Base-by-base conservation (phyloP, 2,888 invertebrate genomes). In the Ectemnius lituratus region DNA sequence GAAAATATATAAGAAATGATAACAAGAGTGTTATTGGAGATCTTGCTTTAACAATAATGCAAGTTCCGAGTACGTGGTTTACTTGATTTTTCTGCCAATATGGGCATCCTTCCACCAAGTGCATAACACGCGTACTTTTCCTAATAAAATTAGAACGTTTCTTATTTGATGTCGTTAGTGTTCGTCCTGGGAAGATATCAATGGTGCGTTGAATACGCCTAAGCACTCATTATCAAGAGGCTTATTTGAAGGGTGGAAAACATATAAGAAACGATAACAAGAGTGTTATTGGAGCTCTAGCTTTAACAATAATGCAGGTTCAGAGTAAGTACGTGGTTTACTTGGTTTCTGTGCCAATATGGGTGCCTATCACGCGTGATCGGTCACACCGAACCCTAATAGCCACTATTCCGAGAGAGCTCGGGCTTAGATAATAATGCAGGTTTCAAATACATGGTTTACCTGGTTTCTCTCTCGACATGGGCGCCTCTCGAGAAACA, bases 371-470 rank as follows among this genome's bases (percentile, higher is more conserved):
- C 73, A 70, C 76, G 70, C 73, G 70, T 57, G 73, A 59, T 76
- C 67, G 76, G 70, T 68, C 67, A 69, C 77, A 76, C 73, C 78
- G 73, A 73, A 70, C 73, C 37, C 20, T 62, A 59, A 27, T 73
- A 60, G 46, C 78, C 70, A 78, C 76, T 76, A 78, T 76, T 73
- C 57, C 64, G 66, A 62, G 63, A 8, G 46, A 75, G n/a, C 70
- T 76, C 68, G 47, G 68, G 70, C 37, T 64, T 28, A 4, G 67
- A 67, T 70, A 67, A 76, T 72, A 78, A 73, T 72, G 70, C 65
- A 58, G 56, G 66, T 3, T 60, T 27, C 56, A 49, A 16, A 45
- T 52, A 16, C 62, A 52, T 67, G 62, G 61, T 70, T 78, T 69
- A 78, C 70, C 76, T 57, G 58, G 16, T 58, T 14, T 4, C 52